Evolutionary conservation across 2,113 vertebrate species (phyloP).

Genomic region (Tricholaema leucomelas): DNA sequence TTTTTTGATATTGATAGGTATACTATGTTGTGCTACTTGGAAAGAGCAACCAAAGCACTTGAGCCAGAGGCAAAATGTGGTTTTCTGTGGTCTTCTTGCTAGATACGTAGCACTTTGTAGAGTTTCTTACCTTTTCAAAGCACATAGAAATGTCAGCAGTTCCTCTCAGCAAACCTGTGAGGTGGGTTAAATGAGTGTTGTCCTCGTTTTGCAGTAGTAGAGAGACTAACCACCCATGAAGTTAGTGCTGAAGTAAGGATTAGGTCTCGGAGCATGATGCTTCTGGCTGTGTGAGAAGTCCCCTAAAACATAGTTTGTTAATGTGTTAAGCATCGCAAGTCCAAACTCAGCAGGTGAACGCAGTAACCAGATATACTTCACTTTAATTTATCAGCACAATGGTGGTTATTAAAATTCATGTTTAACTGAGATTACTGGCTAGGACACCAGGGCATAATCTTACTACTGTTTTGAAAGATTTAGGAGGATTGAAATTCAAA

Average conservation of each 20-base stretch:
- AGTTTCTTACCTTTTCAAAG: not conserved
- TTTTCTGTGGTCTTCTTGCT: not conserved
- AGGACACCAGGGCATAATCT: conserved; percentile 20
- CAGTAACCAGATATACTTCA: not conserved
- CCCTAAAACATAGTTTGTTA: conserved; percentile 41
- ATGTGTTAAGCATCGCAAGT: conserved; percentile 9
- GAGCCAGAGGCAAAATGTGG: not conserved
- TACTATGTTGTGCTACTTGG: not conserved
- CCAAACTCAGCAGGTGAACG: not conserved
- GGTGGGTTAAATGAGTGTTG: conserved; percentile 36
- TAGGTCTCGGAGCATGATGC: not conserved
- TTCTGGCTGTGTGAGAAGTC: conserved; percentile 30
- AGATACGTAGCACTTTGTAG: not conserved
- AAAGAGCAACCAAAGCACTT: not conserved
- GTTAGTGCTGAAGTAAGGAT: conserved; percentile 9
- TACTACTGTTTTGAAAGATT: conserved; percentile 12
- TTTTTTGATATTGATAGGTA: not conserved
- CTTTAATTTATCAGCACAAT: conserved; percentile 31
- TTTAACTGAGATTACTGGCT: not conserved
- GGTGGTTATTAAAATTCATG: conserved; percentile 26
- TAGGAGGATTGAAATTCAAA: conserved; percentile 23
- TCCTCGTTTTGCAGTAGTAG: conserved; percentile 34
- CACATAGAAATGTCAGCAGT: not conserved
- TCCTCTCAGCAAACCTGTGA: conserved; percentile 12
- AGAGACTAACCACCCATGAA: conserved; percentile 36